These are phyloP conservation scores for Dynastes grantii DNA, from an alignment of 2,888 invertebrate species.

Conservation along the genomic window DNA sequence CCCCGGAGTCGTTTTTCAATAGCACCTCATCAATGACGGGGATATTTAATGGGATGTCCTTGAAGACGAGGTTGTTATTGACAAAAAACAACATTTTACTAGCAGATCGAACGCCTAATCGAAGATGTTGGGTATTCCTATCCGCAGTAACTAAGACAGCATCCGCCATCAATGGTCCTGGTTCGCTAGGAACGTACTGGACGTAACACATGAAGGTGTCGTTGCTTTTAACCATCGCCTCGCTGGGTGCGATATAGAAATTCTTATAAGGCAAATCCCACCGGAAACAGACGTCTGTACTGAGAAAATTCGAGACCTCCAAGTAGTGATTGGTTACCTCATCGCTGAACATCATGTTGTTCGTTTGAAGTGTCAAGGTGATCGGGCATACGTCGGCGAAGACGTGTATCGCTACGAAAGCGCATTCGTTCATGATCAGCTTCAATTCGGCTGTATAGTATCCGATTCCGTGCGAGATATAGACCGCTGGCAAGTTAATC, in stretches of 20 bases:
- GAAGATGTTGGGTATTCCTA: neutral
- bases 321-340: constrained; percentile 7
- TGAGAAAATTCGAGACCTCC: constrained; percentile 34
- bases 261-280: neutral
- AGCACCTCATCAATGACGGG: constrained; percentile 19
- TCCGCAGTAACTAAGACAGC: constrained; percentile 23
- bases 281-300: constrained; percentile 5
- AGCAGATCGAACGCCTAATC: neutral
- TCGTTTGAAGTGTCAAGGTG: neutral
- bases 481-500: neutral
- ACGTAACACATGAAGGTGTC: constrained; percentile 36
- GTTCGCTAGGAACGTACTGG: neutral
- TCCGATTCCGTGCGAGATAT: constrained; percentile 13
- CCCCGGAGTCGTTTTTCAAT: neutral
- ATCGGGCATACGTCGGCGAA: constrained; percentile 24
- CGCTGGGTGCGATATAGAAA: constrained; percentile 3
- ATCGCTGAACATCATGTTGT: constrained; percentile 13
- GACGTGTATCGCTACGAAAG: constrained; percentile 12
- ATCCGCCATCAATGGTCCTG: constrained; percentile 1
- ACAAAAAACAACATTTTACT: neutral
- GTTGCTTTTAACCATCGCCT: constrained; percentile 23
- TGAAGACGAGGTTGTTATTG: constrained; percentile 3
- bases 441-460: constrained; percentile 34
- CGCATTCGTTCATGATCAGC: constrained; percentile 36
- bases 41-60: constrained; percentile 36